Base-by-base conservation (phyloP, 1,140 invertebrate species). In the Prorops nasuta region DNA sequence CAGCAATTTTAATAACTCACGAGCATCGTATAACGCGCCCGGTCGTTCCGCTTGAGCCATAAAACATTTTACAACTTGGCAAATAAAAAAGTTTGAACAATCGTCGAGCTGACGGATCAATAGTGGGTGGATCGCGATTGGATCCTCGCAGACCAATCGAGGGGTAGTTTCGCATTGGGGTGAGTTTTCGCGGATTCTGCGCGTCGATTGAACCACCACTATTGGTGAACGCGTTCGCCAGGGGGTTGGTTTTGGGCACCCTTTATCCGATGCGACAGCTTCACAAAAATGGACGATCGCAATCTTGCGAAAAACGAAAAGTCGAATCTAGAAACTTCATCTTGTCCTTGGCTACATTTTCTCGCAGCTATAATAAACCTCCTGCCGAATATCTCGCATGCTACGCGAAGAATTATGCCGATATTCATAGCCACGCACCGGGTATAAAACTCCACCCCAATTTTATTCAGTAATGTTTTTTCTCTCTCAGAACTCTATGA, bases 61-160 rank as follows among this genome's bases (percentile, higher is more conserved):
- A 67, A 68, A 70, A 57, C 62, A 67, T 56, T 70, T 68, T 68
- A 67, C 59, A 68, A 64, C 63, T 58, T 48, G 16, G 39, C 51
- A 51, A 56, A 64, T 69, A 69, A 69, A 70, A 66, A 71, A 67
- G 39, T 64, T 66, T 61, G 43, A 64, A 64, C 56, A 64, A 62
- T 64, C 58, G 48, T 41, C 38, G 24, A 28, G 10, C 10, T 17
- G 36, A 31, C 19, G 46, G 66, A 71, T 71, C 68, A 69, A 71
- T 71, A 71, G 51, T 57, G 47, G 24, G 40, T 28, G 14, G 28
- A 12, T 37, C 43, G 50, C 41, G 60, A 67, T 70, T 69, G 67
- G 66, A 38, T 49, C 58, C 42, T 43, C 24, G 24, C 24, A 37
- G 54, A 22, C 59, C 60, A 63, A 63, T 60, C 47, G 53, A 49